phyloP scores from a whole-genome alignment of 2,888 invertebrate genomes.

The Deilephila porcellus region DNA sequence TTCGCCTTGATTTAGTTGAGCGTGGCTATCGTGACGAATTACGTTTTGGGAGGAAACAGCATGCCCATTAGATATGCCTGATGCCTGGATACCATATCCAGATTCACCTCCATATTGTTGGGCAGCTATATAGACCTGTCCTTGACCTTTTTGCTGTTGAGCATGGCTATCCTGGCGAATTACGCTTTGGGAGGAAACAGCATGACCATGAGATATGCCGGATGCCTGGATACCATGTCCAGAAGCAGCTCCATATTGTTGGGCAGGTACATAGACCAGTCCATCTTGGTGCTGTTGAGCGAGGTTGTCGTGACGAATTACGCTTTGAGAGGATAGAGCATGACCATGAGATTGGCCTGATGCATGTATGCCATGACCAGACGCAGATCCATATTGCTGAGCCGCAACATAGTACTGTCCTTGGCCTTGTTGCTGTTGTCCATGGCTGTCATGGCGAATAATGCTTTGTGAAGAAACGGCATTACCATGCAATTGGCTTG shows the following conservation, averaged over 20 bases:
- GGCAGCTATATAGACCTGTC: neutral
- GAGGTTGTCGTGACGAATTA: neutral
- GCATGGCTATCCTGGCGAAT: slow-evolving; percentile 38
- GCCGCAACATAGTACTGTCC: neutral
- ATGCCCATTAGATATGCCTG: neutral
- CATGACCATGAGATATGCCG: neutral
- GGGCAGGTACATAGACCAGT: neutral
- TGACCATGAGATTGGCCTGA: slow-evolving; percentile 2
- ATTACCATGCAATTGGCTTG: neutral
- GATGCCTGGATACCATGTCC: neutral
- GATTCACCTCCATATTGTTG: slow-evolving; percentile 28
- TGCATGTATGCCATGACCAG: neutral
- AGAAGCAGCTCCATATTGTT: neutral
- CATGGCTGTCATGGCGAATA: slow-evolving; percentile 15
- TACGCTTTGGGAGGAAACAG: slow-evolving; percentile 13
- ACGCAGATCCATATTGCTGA: neutral
- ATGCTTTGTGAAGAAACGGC: slow-evolving; percentile 1
- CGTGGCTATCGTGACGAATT: slow-evolving; percentile 29
- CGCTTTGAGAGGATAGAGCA: slow-evolving; percentile 13
- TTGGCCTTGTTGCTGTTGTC: neutral
- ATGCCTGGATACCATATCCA: neutral
- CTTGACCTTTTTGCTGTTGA: neutral
- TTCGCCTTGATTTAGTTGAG: neutral
- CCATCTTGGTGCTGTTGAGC: neutral
- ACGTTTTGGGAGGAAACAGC: slow-evolving; percentile 11